Conservation (phyloP, 2,888 invertebrate species). For the Drosophila kambysellisi region DNA sequence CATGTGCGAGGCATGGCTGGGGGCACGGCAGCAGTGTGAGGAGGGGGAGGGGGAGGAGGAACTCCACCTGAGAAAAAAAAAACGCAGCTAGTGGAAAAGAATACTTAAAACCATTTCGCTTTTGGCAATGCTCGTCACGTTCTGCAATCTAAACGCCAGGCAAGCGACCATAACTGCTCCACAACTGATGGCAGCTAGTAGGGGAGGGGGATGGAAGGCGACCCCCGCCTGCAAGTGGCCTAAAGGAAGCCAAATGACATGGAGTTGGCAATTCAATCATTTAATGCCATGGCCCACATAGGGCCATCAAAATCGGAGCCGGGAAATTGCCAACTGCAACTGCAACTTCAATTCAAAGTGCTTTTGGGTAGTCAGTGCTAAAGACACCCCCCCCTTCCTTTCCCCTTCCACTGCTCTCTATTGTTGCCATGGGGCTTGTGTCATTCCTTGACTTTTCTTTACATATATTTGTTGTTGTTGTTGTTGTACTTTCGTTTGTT, state of each 20-base stretch:
- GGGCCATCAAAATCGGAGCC: slow-evolving; percentile 24
- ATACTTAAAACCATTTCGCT: slow-evolving; percentile 10
- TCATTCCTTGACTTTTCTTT: slow-evolving; percentile 26
- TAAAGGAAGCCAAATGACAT: slow-evolving; percentile 35
- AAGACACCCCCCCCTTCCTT: background rate
- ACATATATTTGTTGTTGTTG: slow-evolving; percentile 18
- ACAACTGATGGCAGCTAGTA: slow-evolving; percentile 5
- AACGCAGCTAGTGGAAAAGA: slow-evolving; percentile 19
- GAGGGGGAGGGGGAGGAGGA: background rate
- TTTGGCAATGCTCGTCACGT: slow-evolving; percentile 60
- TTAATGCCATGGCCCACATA: slow-evolving; percentile 55
- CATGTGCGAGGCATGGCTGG: slow-evolving; percentile 14
- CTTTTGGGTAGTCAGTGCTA: slow-evolving; percentile 12
- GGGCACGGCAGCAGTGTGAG: background rate
- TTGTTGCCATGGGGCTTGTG: slow-evolving; percentile 32
- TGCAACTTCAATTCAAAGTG: slow-evolving; percentile 27
- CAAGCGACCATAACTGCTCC: slow-evolving; percentile 34
- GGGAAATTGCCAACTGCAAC: slow-evolving; percentile 15
- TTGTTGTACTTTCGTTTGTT: slow-evolving; percentile 59
- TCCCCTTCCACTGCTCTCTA: background rate
- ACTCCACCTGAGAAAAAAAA: slow-evolving; percentile 40
- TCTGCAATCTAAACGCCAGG: slow-evolving; percentile 59
- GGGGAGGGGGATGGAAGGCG: background rate
- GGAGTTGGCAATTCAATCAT: slow-evolving; percentile 75
- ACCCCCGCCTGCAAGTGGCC: slow-evolving; percentile 20